A percentile compares a stretch with the other conserved stretches of the same genome.
These are phyloP conservation scores for Aphidius ervi DNA, from an alignment of 1,140 invertebrate genomes.

Conservation along the genomic window DNA sequence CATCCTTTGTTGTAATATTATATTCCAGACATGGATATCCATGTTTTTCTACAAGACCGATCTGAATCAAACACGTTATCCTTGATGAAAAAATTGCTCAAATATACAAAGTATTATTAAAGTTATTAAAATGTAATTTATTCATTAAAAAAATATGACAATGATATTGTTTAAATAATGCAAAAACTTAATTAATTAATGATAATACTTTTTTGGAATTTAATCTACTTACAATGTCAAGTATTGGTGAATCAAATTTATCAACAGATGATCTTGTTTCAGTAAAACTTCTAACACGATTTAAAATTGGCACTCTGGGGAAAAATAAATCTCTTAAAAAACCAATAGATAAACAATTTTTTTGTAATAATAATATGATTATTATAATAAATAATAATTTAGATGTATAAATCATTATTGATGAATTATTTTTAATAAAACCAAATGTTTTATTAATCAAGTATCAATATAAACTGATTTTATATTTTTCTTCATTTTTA, in stretches of 20 bases:
- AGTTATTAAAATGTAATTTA: too few species aligned
- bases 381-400: too few species aligned
- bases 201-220: neutral
- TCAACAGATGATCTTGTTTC: neutral
- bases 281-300: neutral
- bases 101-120: too few species aligned
- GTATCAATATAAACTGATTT: too few species aligned
- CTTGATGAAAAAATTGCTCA: neutral
- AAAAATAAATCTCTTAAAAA: slow-evolving; percentile 17
- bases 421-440: too few species aligned
- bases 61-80: slow-evolving; percentile 22
- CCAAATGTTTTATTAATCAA: too few species aligned
- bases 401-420: too few species aligned
- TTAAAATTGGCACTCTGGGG: slow-evolving; percentile 9
- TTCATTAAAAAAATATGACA: too few species aligned
- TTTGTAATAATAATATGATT: too few species aligned
- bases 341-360: neutral
- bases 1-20: slow-evolving; percentile 49
- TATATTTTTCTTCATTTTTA: too few species aligned
- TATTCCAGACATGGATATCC: slow-evolving; percentile 54
- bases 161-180: too few species aligned
- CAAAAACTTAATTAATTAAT: neutral
- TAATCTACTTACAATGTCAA: slow-evolving; percentile 17
- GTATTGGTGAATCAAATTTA: neutral
- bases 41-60: slow-evolving; percentile 38